Percentiles rank a stretch among this genome's conserved stretches.
These are phyloP conservation scores for Festucalex cinctus DNA, from an alignment of 2,113 vertebrate genomes.

Conservation along the genomic window DNA sequence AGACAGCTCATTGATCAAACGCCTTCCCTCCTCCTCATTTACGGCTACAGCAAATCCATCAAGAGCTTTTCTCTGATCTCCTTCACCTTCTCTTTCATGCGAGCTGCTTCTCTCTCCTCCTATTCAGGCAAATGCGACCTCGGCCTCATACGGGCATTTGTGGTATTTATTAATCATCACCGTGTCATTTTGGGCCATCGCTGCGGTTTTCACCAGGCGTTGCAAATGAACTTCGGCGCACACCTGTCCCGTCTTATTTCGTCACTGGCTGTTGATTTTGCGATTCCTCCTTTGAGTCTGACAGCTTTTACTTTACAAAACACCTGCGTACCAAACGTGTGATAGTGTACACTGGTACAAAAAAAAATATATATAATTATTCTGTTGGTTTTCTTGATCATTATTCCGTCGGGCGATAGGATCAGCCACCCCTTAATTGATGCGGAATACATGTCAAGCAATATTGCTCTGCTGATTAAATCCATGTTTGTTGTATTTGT, in stretches of 20 bases:
- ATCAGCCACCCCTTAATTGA: not conserved
- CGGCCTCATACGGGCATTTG: conserved; percentile 1
- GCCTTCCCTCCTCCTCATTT: conserved; percentile 66
- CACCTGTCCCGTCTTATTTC: not conserved
- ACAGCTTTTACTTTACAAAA: not conserved
- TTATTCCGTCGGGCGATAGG: not conserved
- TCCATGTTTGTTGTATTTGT: not conserved
- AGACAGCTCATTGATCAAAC: conserved; percentile 72
- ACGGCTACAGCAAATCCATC: conserved; percentile 73
- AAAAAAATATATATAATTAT: too few species aligned
- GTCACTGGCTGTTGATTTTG: not conserved
- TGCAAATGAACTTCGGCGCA: not conserved
- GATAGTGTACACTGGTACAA: too few species aligned
- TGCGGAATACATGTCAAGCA: not conserved
- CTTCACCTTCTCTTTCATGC: conserved; percentile 47
- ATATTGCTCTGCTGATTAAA: not conserved
- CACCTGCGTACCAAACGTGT: not conserved
- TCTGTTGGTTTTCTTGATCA: not conserved
- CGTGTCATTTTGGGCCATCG: not conserved
- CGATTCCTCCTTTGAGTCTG: not conserved
- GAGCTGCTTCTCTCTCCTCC: conserved; percentile 36
- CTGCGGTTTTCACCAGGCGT: conserved; percentile 2
- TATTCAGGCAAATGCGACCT: conserved; percentile 19
- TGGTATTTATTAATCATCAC: conserved; percentile 15
- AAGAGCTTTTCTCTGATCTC: conserved; percentile 59